Conservation (phyloP, 2,888 invertebrate species). For the Idaea aversata region DNA sequence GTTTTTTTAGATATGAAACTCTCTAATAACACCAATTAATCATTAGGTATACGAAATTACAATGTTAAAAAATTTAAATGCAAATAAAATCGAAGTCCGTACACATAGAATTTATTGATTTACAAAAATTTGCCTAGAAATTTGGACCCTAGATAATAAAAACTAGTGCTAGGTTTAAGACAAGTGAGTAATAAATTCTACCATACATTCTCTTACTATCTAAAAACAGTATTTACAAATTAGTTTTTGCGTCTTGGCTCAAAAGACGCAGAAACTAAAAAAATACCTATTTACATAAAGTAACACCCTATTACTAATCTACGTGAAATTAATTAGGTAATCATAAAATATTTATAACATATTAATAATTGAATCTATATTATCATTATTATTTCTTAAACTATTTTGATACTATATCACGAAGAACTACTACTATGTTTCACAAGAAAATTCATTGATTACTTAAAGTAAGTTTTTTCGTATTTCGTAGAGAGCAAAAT, state of each 20-base stretch:
- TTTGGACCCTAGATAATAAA: neutral
- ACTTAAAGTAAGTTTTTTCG: neutral
- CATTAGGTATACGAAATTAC: neutral
- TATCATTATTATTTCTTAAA: neutral
- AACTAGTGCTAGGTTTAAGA: neutral
- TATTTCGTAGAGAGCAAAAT: neutral
- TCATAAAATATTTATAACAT: neutral
- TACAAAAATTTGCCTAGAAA: neutral
- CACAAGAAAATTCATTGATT: neutral
- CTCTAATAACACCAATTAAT: neutral
- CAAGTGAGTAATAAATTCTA: neutral
- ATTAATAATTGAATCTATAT: neutral
- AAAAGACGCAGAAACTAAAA: slow-evolving; percentile 63
- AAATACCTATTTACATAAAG: slow-evolving; percentile 16
- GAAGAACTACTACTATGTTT: neutral
- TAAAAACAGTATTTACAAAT: slow-evolving; percentile 25
- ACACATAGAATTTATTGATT: neutral
- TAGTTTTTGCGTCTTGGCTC: slow-evolving; percentile 71
- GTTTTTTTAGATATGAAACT: neutral
- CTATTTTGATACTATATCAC: neutral
- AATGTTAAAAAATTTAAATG: neutral
- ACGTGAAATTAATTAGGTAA: neutral
- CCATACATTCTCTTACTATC: neutral
- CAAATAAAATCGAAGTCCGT: neutral
- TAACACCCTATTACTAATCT: neutral